Conservation (phyloP, 2,888 invertebrate species). For the Agonopterix heracliana region DNA sequence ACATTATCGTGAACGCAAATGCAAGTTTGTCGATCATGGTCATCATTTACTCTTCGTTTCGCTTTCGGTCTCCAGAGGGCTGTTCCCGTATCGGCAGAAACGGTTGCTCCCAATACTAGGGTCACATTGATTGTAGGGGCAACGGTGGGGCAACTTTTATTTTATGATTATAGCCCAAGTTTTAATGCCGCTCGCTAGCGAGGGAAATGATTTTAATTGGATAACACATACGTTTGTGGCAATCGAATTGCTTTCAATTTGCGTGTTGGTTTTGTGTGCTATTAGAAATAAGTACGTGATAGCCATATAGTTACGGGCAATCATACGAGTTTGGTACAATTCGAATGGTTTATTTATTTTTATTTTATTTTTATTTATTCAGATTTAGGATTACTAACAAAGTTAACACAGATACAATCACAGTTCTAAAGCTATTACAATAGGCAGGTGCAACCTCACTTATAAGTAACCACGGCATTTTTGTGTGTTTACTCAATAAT, state of each 20-base stretch:
- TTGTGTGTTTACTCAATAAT: too few relatives aligned
- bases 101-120: conserved; percentile 15
- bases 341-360: too few relatives aligned
- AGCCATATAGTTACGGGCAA: not conserved
- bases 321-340: too few relatives aligned
- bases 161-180: conserved; percentile 37
- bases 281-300: conserved; percentile 1
- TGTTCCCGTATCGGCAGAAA: conserved; percentile 30
- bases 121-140: conserved; percentile 29
- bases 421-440: too few relatives aligned
- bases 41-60: conserved; percentile 20
- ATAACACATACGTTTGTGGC: conserved; percentile 9
- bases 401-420: too few relatives aligned
- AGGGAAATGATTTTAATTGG: conserved; percentile 19
- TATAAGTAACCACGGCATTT: too few relatives aligned
- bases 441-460: too few relatives aligned
- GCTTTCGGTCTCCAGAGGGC: conserved; percentile 30
- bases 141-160: conserved; percentile 25
- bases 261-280: conserved; percentile 10
- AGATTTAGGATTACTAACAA: too few relatives aligned
- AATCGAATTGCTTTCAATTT: conserved; percentile 6
- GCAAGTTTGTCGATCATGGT: conserved; percentile 1
- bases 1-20: not conserved
- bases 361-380: too few relatives aligned
- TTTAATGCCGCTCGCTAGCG: conserved; percentile 11